A percentile compares a stretch with the other conserved stretches of the same genome.
Conservation (phyloP, 2,797 vertebrate species). For the Enteromius unitaeniatus region DNA sequence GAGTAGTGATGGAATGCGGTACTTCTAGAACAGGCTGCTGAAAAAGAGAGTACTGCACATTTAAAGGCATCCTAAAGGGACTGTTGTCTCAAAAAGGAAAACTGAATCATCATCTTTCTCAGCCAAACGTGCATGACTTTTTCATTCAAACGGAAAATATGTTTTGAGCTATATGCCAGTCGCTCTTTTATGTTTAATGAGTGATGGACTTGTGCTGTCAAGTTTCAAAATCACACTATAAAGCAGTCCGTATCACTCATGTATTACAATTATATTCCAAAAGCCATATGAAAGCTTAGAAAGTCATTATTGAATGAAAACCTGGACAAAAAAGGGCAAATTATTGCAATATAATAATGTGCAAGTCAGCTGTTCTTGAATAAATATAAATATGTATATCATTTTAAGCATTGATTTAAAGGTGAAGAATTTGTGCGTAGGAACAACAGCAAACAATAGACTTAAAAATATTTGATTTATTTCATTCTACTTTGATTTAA, state of each 20-base stretch:
- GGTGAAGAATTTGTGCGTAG: background rate
- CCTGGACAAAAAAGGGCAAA: background rate
- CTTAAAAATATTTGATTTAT: too few relatives aligned
- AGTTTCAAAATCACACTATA: background rate
- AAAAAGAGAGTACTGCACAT: background rate
- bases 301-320: background rate
- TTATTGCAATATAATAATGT: too few relatives aligned
- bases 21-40: background rate
- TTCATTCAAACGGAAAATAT: background rate
- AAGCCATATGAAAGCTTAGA: background rate
- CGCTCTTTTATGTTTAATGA: background rate
- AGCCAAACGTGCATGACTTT: background rate
- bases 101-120: background rate
- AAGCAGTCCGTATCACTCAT: background rate
- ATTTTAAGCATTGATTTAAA: background rate
- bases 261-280: background rate
- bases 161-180: background rate
- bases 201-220: background rate
- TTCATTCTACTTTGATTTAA: too few relatives aligned
- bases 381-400: background rate
- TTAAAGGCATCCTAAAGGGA: background rate
- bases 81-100: background rate
- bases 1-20: conserved; percentile 34
- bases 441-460: background rate
- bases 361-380: background rate